Percentiles rank a stretch among this genome's conserved stretches.
These are phyloP conservation scores for Heliconius sara DNA, from an alignment of 2,888 invertebrate species.

Conservation along the genomic window DNA sequence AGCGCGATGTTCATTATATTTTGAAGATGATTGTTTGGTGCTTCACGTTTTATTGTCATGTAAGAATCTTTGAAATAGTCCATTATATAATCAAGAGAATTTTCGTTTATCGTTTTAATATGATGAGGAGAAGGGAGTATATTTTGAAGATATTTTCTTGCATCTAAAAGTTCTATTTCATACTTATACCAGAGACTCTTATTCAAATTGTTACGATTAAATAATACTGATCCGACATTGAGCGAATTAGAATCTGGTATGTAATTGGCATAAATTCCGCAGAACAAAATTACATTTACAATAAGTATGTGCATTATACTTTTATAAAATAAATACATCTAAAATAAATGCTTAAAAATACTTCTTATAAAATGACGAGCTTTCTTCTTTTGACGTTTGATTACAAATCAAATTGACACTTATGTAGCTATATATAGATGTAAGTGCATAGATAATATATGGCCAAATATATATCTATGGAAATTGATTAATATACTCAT, in stretches of 20 bases:
- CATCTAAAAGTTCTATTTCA: conserved; percentile 60
- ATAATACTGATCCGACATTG: conserved; percentile 73
- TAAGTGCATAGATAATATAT: not conserved
- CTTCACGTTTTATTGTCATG: conserved; percentile 57
- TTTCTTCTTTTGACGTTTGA: conserved; percentile 11
- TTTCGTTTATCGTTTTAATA: conserved; percentile 57
- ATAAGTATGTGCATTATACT: conserved; percentile 36
- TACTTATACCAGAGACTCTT: conserved; percentile 59
- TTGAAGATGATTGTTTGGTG: conserved; percentile 52
- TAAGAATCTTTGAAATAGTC: conserved; percentile 63
- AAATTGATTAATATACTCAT: not conserved
- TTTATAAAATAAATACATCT: conserved; percentile 52
- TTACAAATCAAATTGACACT: not conserved
- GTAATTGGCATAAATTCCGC: conserved; percentile 44
- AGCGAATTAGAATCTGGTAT: conserved; percentile 46
- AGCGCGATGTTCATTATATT: conserved; percentile 68
- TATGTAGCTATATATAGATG: not conserved
- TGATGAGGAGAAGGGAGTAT: conserved; percentile 60
- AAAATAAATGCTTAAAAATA: conserved; percentile 63
- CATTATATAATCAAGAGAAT: conserved; percentile 59
- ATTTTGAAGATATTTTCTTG: conserved; percentile 64
- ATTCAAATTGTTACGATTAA: conserved; percentile 55
- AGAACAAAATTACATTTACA: conserved; percentile 34
- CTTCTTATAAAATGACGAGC: not conserved
- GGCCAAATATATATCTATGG: not conserved